phyloP scores from a whole-genome alignment of 2,797 vertebrate genomes.

The Chelidonichthys spinosus region DNA sequence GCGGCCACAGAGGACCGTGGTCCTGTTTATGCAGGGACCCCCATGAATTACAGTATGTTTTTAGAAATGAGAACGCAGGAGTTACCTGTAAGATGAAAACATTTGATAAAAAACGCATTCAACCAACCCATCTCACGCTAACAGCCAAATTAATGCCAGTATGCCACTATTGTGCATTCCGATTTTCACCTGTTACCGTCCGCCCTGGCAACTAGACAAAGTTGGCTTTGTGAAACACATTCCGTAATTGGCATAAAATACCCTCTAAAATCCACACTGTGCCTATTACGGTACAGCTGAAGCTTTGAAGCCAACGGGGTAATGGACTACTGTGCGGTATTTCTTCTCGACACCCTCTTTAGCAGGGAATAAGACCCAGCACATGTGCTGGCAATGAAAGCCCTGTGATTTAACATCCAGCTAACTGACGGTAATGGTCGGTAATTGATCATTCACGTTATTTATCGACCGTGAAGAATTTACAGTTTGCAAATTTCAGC shows the following conservation, averaged over 20 bases:
- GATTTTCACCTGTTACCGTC: conserved; percentile 35
- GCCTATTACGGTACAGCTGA: conserved; percentile 35
- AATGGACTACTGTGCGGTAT: conserved; percentile 52
- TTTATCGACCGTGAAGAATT: conserved; percentile 51
- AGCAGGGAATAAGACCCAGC: conserved; percentile 47
- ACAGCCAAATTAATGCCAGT: neutral
- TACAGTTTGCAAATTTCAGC: conserved; percentile 38
- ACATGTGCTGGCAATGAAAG: conserved; percentile 50
- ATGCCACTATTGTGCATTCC: conserved; percentile 7
- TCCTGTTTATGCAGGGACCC: conserved; percentile 21
- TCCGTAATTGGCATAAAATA: conserved; percentile 35
- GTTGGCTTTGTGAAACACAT: conserved; percentile 30
- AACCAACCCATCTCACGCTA: neutral
- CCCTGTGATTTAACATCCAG: conserved; percentile 49
- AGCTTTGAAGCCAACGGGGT: conserved; percentile 40
- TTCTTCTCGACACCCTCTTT: conserved; percentile 45
- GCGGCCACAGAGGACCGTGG: neutral
- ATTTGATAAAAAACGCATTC: conserved; percentile 11
- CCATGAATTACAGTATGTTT: conserved; percentile 2
- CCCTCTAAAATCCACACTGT: conserved; percentile 44
- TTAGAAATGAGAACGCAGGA: neutral
- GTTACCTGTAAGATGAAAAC: conserved; percentile 15
- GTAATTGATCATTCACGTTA: conserved; percentile 51
- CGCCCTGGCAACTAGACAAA: conserved; percentile 15
- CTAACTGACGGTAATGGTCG: conserved; percentile 40